A percentile compares a stretch with the other conserved stretches of the same genome.
phyloP scores from a whole-genome alignment of 2,797 vertebrate genomes.

The Xenentodon cancila region DNA sequence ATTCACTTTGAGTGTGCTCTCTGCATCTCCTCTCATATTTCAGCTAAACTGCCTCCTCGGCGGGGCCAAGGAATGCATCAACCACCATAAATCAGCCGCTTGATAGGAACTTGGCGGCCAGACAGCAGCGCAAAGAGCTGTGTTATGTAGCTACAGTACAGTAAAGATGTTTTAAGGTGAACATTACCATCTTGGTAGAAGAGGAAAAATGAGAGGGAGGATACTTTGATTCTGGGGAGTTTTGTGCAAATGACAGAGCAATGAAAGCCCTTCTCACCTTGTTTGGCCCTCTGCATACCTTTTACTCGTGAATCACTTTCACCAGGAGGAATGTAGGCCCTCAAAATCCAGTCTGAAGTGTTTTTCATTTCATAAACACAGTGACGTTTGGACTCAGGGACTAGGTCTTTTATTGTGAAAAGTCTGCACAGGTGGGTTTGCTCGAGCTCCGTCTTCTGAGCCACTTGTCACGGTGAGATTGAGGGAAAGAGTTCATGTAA shows the following conservation, averaged over 20 bases:
- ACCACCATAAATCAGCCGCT: conserved; percentile 93
- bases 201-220: conserved; percentile 69
- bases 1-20: conserved; percentile 84
- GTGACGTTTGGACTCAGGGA: conserved; percentile 33
- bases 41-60: conserved; percentile 89
- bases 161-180: conserved; percentile 92
- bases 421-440: conserved; percentile 50
- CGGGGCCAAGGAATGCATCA: conserved; percentile 91
- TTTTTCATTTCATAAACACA: no score
- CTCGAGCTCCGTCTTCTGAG: conserved; percentile 16
- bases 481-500: conserved; percentile 66
- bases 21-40: conserved; percentile 92
- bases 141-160: conserved; percentile 81
- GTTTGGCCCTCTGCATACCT: conserved; percentile 62
- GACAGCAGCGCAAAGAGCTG: conserved; percentile 83
- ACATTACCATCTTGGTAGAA: conserved; percentile 84
- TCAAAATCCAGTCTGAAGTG: no score
- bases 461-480: conserved; percentile 43
- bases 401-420: conserved; percentile 25
- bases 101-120: conserved; percentile 94
- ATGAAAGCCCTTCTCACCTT: conserved; percentile 69
- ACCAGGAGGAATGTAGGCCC: conserved; percentile 46
- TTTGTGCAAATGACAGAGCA: conserved; percentile 72
- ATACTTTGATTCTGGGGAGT: conserved; percentile 63
- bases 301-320: conserved; percentile 64